phyloP scores from a whole-genome alignment of 2,888 invertebrate species.

The Caenorhabditis sp. region DNA sequence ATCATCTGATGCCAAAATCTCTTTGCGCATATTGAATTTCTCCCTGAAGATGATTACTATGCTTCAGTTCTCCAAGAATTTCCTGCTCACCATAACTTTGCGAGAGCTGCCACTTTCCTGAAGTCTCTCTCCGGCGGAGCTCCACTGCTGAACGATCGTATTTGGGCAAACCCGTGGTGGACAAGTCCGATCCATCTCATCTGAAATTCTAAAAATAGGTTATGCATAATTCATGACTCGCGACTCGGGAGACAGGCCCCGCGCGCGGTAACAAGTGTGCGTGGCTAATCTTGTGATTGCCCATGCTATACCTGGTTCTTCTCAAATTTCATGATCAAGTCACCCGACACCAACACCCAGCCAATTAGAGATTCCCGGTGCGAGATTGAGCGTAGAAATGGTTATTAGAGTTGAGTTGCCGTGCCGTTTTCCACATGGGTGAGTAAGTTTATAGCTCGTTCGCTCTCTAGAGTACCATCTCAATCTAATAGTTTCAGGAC shows the following conservation, averaged over 20 bases:
- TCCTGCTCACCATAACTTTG: constrained; percentile 2
- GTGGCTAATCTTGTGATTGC: constrained; percentile 33
- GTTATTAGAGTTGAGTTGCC: constrained; percentile 18
- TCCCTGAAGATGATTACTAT: background rate
- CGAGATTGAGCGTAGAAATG: constrained; percentile 10
- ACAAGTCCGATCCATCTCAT: constrained; percentile 17
- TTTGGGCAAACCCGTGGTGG: background rate
- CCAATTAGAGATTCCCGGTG: constrained; percentile 52
- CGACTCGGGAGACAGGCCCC: constrained; percentile 12
- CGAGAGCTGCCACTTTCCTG: background rate
- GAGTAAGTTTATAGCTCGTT: constrained; percentile 3
- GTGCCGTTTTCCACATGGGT: constrained; percentile 38
- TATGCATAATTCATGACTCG: constrained; percentile 28
- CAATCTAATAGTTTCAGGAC: constrained; percentile 38
- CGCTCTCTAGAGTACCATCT: too few relatives aligned
- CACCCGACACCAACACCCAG: constrained; percentile 50
- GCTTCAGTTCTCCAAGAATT: background rate
- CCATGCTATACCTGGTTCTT: constrained; percentile 3
- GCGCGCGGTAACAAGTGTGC: constrained; percentile 17
- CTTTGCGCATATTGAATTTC: background rate
- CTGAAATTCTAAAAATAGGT: constrained; percentile 22
- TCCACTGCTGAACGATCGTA: constrained; percentile 4
- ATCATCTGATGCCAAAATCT: background rate
- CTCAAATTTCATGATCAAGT: constrained; percentile 56
- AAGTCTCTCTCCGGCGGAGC: background rate